Evolutionary conservation across 2,888 invertebrate species (phyloP), one percentile per base, ranked within the genome.

Genomic region (Ceriagrion tenellum): DNA sequence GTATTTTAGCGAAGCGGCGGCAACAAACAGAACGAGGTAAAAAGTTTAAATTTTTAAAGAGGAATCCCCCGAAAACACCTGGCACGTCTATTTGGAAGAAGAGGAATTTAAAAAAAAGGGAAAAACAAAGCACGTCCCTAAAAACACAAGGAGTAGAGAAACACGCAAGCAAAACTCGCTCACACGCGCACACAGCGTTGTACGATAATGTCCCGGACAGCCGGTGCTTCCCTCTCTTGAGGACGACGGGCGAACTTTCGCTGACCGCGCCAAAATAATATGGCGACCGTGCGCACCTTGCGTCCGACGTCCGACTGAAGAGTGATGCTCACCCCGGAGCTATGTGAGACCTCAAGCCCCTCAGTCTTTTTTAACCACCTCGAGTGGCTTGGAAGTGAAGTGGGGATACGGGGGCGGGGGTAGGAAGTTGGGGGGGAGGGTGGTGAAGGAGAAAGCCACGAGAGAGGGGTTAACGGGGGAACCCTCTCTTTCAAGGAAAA

Each of bases 231-330:
- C 69, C 23, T 40, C n/a, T 13, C 10, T 0, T 20, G 23, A 40
- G 91, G 59, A 59, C 20, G 63, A 30, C 30, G 81, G 30, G 35
- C 69, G 30, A 81, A 81, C 81, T 81, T 81, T 81, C 35, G 91
- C 91, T 91, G 63, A 91, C 91, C 63, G 91, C n/a, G 91, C 91
- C 3, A 59, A 40, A 69, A 69, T 81, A 81, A 93, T 63, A 93
- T 93, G 93, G 93, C 93, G 93, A 69, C 81, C 93, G 69, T 40
- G 93, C 93, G 93, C 63, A 47, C 93, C 69, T 93, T 47, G 69
- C 56, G 74, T 63, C 69, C 63, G 93, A 93, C 69, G 93, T 93
- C 93, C 69, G 93, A 69, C 93, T 93, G 63, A 93, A 93, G 93
- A 93, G 69, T 93, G 93, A 93, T 93, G 93, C 74, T 8, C 59